Conservation (phyloP, 2,797 vertebrate species). For the Masticophis lateralis region DNA sequence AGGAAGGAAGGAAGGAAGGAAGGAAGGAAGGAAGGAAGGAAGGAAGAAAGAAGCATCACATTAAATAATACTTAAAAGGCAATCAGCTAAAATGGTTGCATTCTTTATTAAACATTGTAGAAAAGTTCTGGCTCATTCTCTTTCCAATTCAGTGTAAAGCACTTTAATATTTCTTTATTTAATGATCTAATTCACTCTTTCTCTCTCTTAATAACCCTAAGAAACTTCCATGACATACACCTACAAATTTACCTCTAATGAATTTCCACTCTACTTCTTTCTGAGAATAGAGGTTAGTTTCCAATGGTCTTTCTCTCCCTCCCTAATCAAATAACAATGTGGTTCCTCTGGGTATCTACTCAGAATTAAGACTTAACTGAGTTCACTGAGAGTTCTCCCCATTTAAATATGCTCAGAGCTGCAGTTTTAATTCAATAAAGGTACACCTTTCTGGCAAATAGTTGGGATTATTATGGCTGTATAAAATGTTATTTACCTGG, state of each 20-base stretch:
- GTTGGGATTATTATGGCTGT: conserved; percentile 36
- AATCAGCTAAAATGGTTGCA: not conserved
- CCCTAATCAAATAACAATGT: not conserved
- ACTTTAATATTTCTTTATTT: conserved; percentile 38
- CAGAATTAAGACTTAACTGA: not conserved
- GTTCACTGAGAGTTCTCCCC: not conserved
- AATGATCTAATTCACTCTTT: conserved; percentile 65
- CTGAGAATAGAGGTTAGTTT: conserved; percentile 54
- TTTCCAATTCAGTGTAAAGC: conserved; percentile 56
- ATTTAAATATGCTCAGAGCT: not conserved
- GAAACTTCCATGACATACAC: conserved; percentile 37
- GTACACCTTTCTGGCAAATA: conserved; percentile 43
- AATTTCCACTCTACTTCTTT: conserved; percentile 53
- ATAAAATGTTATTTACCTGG: conserved; percentile 46
- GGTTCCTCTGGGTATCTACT: conserved; percentile 2
- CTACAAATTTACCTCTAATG: conserved; percentile 49
- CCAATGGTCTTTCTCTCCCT: conserved; percentile 34
- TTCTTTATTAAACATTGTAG: not conserved
- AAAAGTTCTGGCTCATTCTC: conserved; percentile 52
- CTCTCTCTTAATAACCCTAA: conserved; percentile 32
- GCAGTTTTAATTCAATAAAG: not conserved
- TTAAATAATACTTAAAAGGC: not conserved
- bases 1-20: conserved; percentile 14
- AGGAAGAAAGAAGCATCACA: not conserved
- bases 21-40: conserved; percentile 1